Percentiles rank a stretch among this genome's conserved stretches.
These are phyloP conservation scores for Stictonetta naevosa DNA, from an alignment of 2,113 vertebrate species.

Conservation along the genomic window DNA sequence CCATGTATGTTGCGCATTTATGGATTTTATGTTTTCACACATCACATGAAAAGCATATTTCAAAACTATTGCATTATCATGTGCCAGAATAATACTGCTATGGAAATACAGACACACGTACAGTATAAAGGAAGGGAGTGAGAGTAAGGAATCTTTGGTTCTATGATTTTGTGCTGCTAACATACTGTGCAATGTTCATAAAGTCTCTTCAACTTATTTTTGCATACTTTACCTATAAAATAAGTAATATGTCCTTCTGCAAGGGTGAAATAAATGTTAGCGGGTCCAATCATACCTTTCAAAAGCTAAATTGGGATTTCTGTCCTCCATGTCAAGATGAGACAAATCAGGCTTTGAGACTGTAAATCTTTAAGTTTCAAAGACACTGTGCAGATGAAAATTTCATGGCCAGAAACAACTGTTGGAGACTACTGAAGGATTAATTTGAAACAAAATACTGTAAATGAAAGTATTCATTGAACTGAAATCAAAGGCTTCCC, in stretches of 20 bases:
- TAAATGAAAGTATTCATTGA: neutral
- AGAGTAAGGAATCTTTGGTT: neutral
- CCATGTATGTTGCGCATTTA: conserved; percentile 9
- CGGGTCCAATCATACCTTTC: neutral
- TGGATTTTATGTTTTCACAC: conserved; percentile 59
- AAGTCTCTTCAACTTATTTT: conserved; percentile 11
- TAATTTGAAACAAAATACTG: neutral
- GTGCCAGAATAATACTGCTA: conserved; percentile 51
- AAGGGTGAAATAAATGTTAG: conserved; percentile 30
- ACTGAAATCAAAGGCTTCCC: neutral
- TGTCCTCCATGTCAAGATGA: neutral
- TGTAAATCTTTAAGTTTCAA: neutral
- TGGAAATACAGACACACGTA: conserved; percentile 33
- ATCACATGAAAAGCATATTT: conserved; percentile 55
- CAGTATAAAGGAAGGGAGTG: neutral
- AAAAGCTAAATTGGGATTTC: conserved; percentile 25
- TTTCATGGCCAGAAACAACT: neutral
- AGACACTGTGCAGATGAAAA: neutral
- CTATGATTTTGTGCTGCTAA: neutral
- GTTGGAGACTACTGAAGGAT: neutral
- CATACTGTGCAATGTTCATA: neutral
- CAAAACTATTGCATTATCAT: conserved; percentile 47
- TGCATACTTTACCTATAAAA: neutral
- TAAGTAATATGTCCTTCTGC: neutral
- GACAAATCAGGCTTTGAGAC: neutral